Evolutionary conservation across 2,888 invertebrate species (phyloP).

Genomic region (Leptarthrus brevirostris): DNA sequence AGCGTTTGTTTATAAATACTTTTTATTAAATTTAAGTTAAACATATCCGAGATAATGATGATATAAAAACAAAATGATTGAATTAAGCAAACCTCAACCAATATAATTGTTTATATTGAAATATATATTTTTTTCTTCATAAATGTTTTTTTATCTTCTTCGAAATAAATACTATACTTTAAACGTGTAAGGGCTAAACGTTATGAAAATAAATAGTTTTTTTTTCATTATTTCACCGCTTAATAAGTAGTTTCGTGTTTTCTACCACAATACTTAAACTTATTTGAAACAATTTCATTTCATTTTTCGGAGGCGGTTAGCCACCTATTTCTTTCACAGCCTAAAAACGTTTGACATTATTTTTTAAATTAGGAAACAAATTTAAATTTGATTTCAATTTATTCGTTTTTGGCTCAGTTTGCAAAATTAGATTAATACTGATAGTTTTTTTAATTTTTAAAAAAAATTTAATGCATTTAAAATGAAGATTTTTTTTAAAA

Average conservation of each 20-base stretch:
- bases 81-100: conserved; percentile 42
- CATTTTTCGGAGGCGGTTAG: conserved; percentile 3
- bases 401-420: conserved; percentile 24
- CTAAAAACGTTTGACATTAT: conserved; percentile 39
- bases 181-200: conserved; percentile 20
- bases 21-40: conserved; percentile 31
- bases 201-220: conserved; percentile 36
- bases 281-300: background rate
- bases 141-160: background rate
- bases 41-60: conserved; percentile 11
- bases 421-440: conserved; percentile 19
- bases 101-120: conserved; percentile 5
- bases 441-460: background rate
- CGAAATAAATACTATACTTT: conserved; percentile 30
- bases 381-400: conserved; percentile 9
- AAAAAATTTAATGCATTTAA: no score
- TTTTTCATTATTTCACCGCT: background rate
- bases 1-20: conserved; percentile 24
- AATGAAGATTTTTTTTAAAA: no score
- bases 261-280: background rate
- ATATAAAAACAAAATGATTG: conserved; percentile 38
- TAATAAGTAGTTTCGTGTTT: conserved; percentile 14
- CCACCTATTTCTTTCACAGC: conserved; percentile 49
- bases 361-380: background rate
- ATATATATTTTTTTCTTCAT: conserved; percentile 11